Evolutionary conservation across 1,140 invertebrate genomes (phyloP).

Genomic region (Drosophila novamexicana): DNA sequence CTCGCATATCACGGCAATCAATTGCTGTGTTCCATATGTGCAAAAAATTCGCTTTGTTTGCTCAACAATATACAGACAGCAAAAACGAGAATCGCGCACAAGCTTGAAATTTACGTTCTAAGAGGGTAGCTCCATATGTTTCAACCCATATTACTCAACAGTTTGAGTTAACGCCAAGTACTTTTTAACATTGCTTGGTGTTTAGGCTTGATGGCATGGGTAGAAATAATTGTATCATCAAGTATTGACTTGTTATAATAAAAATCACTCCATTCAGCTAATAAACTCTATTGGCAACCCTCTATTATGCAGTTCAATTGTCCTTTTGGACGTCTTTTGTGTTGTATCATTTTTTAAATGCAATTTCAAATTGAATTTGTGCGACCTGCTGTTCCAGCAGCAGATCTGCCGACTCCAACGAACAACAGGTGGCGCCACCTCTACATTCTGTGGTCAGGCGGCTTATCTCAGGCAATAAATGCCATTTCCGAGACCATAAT

Average conservation of each 20-base stretch:
- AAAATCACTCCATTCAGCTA: not conserved
- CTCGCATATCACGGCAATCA: constrained; percentile 56
- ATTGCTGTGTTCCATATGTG: constrained; percentile 66
- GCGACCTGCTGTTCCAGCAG: constrained; percentile 49
- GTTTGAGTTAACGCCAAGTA: no score
- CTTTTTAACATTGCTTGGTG: not conserved
- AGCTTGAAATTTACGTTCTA: constrained; percentile 3
- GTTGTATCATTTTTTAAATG: constrained; percentile 33
- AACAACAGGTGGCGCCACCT: constrained; percentile 65
- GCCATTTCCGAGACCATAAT: constrained; percentile 56
- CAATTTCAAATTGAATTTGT: constrained; percentile 76
- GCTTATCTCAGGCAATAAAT: constrained; percentile 39
- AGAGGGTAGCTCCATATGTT: constrained; percentile 35
- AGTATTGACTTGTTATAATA: not conserved
- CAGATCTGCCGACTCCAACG: not conserved
- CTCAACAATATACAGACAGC: constrained; percentile 54
- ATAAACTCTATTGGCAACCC: constrained; percentile 14
- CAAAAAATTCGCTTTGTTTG: constrained; percentile 62
- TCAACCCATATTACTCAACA: not conserved
- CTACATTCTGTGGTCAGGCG: not conserved
- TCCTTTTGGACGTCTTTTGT: constrained; percentile 6
- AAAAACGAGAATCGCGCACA: constrained; percentile 35
- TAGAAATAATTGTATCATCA: not conserved
- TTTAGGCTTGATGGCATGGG: not conserved
- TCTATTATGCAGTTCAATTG: constrained; percentile 26